Conservation (phyloP, 2,888 invertebrate genomes). For the Emmelina monodactyla region DNA sequence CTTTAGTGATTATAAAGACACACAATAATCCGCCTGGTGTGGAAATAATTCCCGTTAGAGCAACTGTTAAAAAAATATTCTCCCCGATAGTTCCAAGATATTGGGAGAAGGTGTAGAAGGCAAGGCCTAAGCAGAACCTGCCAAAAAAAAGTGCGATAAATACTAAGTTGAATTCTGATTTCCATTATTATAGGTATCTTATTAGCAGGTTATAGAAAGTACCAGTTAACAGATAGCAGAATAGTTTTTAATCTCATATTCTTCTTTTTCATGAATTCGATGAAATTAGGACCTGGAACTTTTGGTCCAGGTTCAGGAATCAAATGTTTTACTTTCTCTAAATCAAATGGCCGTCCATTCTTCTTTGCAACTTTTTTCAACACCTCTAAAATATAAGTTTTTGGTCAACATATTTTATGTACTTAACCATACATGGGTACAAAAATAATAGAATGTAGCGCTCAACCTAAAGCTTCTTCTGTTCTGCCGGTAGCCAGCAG, state of each 20-base stretch:
- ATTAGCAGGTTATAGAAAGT: too few species aligned
- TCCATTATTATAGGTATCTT: too few species aligned
- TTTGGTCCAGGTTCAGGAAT: slow-evolving; percentile 19
- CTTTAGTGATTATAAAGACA: slow-evolving; percentile 48
- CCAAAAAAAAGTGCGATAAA: too few species aligned
- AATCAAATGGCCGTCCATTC: slow-evolving; percentile 27
- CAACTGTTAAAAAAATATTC: slow-evolving; percentile 62
- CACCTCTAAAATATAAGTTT: slow-evolving; percentile 25
- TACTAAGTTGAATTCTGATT: too few species aligned
- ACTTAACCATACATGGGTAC: not conserved
- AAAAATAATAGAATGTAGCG: too few species aligned
- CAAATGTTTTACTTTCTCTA: slow-evolving; percentile 20
- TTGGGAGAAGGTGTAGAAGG: slow-evolving; percentile 68
- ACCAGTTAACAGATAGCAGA: slow-evolving; percentile 65
- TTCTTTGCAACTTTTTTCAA: slow-evolving; percentile 30
- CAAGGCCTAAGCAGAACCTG: slow-evolving; percentile 66
- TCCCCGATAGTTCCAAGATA: slow-evolving; percentile 62
- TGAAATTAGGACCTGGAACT: slow-evolving; percentile 32
- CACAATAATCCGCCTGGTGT: slow-evolving; percentile 62
- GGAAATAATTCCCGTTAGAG: slow-evolving; percentile 60
- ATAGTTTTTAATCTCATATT: slow-evolving; percentile 58
- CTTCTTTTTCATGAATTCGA: slow-evolving; percentile 49
- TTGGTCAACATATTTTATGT: slow-evolving; percentile 14
- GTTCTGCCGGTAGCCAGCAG: slow-evolving; percentile 60
- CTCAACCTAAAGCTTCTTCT: slow-evolving; percentile 36